phyloP scores from a whole-genome alignment of 2,888 invertebrate genomes.

The Drosophila meridiana region DNA sequence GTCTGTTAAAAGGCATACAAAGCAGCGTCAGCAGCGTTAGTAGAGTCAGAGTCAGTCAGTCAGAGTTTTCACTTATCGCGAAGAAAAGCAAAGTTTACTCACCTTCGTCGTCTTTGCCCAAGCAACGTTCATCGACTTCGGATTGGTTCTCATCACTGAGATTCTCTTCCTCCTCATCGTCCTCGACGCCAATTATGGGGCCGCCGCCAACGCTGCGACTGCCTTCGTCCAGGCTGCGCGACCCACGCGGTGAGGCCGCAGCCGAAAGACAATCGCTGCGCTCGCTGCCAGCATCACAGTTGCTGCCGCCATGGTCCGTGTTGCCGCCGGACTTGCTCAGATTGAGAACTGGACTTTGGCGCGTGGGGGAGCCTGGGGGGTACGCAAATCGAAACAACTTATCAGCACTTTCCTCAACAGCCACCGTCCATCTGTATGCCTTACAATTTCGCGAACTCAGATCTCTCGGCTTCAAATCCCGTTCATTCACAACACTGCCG shows the following conservation, averaged over 20 bases:
- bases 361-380: conserved; percentile 89
- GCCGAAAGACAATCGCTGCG: conserved; percentile 87
- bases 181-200: conserved; percentile 78
- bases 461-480: conserved; percentile 93
- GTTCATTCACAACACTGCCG: conserved; percentile 87
- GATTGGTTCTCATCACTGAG: conserved; percentile 93
- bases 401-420: conserved; percentile 1
- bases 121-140: conserved; percentile 90
- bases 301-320: conserved; percentile 89
- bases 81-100: conserved; percentile 75
- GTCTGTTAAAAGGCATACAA: conserved; percentile 62
- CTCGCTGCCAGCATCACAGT: conserved; percentile 88
- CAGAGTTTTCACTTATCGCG: conserved; percentile 41
- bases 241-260: conserved; percentile 87
- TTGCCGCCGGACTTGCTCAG: conserved; percentile 94
- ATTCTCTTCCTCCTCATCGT: conserved; percentile 90
- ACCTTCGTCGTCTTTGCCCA: conserved; percentile 86
- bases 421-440: conserved; percentile 19
- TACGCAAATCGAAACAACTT: neutral
- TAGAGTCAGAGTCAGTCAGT: conserved; percentile 28
- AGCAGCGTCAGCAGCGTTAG: conserved; percentile 6
- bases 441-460: conserved; percentile 95
- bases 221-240: conserved; percentile 75
- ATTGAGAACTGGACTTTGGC: conserved; percentile 96
- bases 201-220: conserved; percentile 75